Conservation (phyloP, 2,888 invertebrate species). For the Mystacides longicornis region DNA sequence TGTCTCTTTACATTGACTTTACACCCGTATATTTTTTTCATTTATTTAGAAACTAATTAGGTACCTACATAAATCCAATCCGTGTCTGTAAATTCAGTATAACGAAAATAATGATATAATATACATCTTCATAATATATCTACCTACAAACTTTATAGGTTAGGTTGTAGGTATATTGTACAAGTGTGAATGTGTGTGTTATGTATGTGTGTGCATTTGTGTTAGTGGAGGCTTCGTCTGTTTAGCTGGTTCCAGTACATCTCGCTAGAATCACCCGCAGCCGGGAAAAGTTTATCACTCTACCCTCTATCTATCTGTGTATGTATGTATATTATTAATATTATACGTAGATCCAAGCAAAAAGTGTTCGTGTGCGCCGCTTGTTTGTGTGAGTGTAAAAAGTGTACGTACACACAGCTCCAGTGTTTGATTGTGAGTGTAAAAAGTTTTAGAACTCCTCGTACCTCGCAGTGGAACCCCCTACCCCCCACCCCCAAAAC, state of each 20-base stretch:
- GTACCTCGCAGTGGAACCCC: conserved; percentile 3
- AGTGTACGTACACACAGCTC: conserved; percentile 13
- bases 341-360: conserved; percentile 20
- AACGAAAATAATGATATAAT: not conserved
- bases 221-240: not conserved
- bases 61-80: not conserved
- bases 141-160: not conserved
- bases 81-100: not conserved
- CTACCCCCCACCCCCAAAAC: too few species aligned
- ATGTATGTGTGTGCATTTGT: not conserved
- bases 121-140: too few species aligned
- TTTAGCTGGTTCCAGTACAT: not conserved
- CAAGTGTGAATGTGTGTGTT: too few species aligned
- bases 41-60: not conserved
- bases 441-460: conserved; percentile 14
- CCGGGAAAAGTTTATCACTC: conserved; percentile 21
- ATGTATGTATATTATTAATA: too few species aligned
- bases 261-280: conserved; percentile 1
- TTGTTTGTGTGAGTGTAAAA: conserved; percentile 14
- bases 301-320: conserved; percentile 18
- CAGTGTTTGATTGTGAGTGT: conserved; percentile 13
- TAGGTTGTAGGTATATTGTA: not conserved
- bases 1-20: too few species aligned
- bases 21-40: too few species aligned
- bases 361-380: conserved; percentile 18